Evolutionary conservation across 2,113 vertebrate genomes (phyloP).

Genomic region (Peucedramus taeniatus): DNA sequence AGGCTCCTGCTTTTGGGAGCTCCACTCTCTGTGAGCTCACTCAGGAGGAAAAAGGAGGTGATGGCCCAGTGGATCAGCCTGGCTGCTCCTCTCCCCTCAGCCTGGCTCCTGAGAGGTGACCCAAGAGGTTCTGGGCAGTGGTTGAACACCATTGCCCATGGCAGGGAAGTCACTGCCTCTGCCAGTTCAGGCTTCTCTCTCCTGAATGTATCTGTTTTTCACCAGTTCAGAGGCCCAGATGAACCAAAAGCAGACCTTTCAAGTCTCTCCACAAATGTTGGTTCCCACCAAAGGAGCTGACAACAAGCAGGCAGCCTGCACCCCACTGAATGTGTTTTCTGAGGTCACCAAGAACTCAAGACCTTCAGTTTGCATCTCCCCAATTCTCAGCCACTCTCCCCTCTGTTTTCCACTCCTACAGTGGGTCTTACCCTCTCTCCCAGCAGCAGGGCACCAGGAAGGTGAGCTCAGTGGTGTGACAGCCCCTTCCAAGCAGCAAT

Average conservation of each 20-base stretch:
- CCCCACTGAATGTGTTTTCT: neutral
- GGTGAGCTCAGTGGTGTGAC: neutral
- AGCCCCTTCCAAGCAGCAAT: rapidly evolving
- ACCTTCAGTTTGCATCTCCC: neutral
- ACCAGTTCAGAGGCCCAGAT: neutral
- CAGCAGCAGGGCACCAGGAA: neutral
- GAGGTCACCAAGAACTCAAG: neutral
- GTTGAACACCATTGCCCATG: rapidly evolving
- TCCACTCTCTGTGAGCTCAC: neutral
- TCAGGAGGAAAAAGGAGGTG: neutral
- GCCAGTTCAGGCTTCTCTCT: neutral
- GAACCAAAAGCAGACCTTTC: neutral
- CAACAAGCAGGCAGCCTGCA: neutral
- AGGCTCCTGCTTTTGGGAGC: neutral
- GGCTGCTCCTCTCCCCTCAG: neutral
- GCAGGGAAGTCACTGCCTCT: neutral
- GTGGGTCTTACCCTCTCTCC: neutral
- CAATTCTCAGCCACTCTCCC: neutral
- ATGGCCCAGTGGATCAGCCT: neutral
- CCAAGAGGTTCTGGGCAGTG: rapidly evolving
- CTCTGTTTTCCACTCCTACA: neutral
- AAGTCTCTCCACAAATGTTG: neutral
- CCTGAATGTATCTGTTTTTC: neutral
- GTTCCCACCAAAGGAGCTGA: neutral
- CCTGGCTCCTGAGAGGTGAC: neutral